These are phyloP conservation scores for Parapristionchus giblindavisi DNA, from an alignment of 2,888 invertebrate genomes.

Conservation along the genomic window DNA sequence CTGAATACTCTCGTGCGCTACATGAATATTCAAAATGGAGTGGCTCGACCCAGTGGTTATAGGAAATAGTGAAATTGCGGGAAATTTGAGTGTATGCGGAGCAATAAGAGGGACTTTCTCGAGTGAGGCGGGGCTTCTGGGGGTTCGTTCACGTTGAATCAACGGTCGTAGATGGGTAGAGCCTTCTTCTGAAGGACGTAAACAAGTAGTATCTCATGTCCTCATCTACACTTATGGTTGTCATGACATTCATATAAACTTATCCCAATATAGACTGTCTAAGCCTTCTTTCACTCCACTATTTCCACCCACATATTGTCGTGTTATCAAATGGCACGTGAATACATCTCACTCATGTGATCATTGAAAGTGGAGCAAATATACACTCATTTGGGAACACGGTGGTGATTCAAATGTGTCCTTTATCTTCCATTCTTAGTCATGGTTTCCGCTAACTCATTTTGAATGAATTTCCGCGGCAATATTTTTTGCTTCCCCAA, in stretches of 20 bases:
- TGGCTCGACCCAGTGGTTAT: neutral
- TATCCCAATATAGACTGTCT: neutral
- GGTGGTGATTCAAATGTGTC: no score
- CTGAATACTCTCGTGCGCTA: neutral
- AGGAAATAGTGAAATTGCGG: neutral
- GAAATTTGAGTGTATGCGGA: conserved; percentile 14
- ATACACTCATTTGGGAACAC: no score
- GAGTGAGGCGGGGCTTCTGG: conserved; percentile 29
- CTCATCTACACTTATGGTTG: neutral
- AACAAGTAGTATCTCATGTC: conserved; percentile 22
- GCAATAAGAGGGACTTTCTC: conserved; percentile 2
- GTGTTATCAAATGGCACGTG: neutral
- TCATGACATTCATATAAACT: neutral
- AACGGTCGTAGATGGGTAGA: conserved; percentile 32
- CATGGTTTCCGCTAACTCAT: no score
- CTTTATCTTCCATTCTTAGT: no score
- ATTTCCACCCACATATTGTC: conserved; percentile 11
- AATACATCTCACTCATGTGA: no score
- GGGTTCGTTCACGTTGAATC: conserved; percentile 30
- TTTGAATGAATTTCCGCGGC: no score
- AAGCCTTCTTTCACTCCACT: conserved; percentile 1
- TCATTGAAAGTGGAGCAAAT: no score
- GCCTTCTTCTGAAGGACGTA: conserved; percentile 28
- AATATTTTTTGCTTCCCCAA: no score
- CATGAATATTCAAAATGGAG: neutral